Base-by-base conservation (phyloP, 2,797 vertebrate genomes). In the Brotula barbata region DNA sequence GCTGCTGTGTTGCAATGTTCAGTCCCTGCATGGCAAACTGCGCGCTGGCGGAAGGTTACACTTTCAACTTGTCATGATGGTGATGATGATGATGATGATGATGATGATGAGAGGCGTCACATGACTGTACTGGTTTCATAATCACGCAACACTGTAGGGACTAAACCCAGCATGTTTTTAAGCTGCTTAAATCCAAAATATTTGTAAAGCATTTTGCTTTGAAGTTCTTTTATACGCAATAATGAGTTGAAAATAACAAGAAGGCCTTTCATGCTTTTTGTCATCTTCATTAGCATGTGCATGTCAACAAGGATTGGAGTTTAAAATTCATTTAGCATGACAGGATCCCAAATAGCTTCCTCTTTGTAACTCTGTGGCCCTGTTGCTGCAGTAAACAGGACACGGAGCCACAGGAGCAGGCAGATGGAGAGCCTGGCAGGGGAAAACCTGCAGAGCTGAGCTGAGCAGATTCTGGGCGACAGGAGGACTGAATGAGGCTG, bases 51-150 rank as follows among this genome's bases (percentile, higher is more conserved):
- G 84, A 89, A 88, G 87, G 88, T 89, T 84, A 89, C 81, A 84
- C 84, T 83, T 85, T 73, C 81, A 88, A 88, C 80, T 89, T 89
- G 86, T 85, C 85, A 83, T 84, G 82, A 81, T 85, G 85, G 45
- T 33, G 41, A 9, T 21, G 31, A 81, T 87, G 85, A 84, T 85
- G 85, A 82, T 36, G 34, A 5, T 36, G 34, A 2, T 36, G 4
- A 2, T 36, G 34, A 36, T 36, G 34, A 36, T 36, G 83, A 85
- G 80, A 74, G 81, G 82, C 83, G 81, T 88, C 87, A 88, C 87
- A 85, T 87, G 87, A 87, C 85, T 68, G 66, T 78, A 58, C 71
- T 83, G 83, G 79, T 88, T 88, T 89, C 82, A 88, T 89, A 89
- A 90, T 75, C 82, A 80, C 84, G 87, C 83, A 82, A 81, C 83